phyloP scores from a whole-genome alignment of 2,113 vertebrate genomes.

The Anoplopoma fimbria region DNA sequence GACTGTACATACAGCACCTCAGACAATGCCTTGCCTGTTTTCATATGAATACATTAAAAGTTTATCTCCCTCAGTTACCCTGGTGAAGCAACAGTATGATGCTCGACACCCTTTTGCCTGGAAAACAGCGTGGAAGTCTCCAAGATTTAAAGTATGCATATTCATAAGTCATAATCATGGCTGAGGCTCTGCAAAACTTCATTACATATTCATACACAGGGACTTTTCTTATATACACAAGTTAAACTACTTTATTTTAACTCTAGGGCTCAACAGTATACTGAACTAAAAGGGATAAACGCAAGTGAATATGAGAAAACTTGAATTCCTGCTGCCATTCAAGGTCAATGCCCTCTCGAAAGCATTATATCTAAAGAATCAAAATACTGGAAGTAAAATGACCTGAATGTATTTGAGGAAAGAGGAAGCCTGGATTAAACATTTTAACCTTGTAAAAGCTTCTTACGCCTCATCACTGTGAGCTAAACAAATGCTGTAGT shows the following conservation, averaged over 20 bases:
- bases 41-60: slow-evolving; percentile 30
- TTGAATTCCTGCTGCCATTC: slow-evolving; percentile 13
- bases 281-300: slow-evolving; percentile 42
- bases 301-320: slow-evolving; percentile 13
- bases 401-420: slow-evolving; percentile 10
- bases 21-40: slow-evolving; percentile 36
- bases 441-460: slow-evolving; percentile 12
- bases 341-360: slow-evolving; percentile 3
- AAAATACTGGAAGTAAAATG: neutral
- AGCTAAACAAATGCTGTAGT: slow-evolving; percentile 1
- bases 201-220: slow-evolving; percentile 75
- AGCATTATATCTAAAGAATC: slow-evolving; percentile 2
- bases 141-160: slow-evolving; percentile 67
- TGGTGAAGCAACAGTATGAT: slow-evolving; percentile 16
- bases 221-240: slow-evolving; percentile 56
- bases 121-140: slow-evolving; percentile 57
- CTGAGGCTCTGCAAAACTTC: slow-evolving; percentile 43
- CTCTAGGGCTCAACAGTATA: slow-evolving; percentile 12
- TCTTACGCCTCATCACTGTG: slow-evolving; percentile 12
- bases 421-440: slow-evolving; percentile 15
- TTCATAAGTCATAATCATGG: slow-evolving; percentile 63
- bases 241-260: slow-evolving; percentile 54
- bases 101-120: slow-evolving; percentile 30
- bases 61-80: slow-evolving; percentile 30
- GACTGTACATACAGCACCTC: neutral